Conservation (phyloP, 2,888 invertebrate species). For the Pristionchus exspectatus region DNA sequence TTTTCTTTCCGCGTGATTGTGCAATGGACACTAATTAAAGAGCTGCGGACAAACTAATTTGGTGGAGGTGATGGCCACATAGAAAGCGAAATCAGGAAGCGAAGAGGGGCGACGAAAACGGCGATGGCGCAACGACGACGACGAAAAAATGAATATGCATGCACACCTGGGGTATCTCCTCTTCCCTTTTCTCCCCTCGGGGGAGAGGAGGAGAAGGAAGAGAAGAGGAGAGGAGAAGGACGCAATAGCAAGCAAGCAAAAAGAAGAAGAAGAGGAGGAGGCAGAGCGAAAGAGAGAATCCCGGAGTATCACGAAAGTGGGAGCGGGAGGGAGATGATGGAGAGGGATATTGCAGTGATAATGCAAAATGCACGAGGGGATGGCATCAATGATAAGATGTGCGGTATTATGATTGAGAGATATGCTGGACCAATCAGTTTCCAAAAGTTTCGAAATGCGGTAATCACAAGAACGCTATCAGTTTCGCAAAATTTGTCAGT, state of each 20-base stretch:
- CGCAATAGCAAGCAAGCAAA: neutral
- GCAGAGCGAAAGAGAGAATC: neutral
- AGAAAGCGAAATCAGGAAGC: conserved; percentile 9
- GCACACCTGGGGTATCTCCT: conserved; percentile 31
- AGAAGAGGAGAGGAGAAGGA: neutral
- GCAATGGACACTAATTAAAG: no score
- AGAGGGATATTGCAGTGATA: conserved; percentile 7
- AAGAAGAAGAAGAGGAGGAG: neutral
- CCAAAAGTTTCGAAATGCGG: conserved; percentile 2
- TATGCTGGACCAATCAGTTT: neutral
- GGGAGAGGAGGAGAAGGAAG: neutral
- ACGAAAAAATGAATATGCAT: conserved; percentile 26
- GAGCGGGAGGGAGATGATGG: neutral
- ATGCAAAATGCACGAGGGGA: neutral
- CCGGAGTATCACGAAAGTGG: conserved; percentile 26
- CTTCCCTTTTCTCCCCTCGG: neutral
- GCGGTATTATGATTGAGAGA: neutral
- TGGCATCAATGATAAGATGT: neutral
- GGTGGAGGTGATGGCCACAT: no score
- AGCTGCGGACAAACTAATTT: no score
- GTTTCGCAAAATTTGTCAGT: neutral
- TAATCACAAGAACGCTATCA: neutral
- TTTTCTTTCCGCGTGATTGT: no score
- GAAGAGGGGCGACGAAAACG: neutral
- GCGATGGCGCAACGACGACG: neutral